Conservation (phyloP, 1,140 invertebrate genomes). For the Mercenaria mercenaria region DNA sequence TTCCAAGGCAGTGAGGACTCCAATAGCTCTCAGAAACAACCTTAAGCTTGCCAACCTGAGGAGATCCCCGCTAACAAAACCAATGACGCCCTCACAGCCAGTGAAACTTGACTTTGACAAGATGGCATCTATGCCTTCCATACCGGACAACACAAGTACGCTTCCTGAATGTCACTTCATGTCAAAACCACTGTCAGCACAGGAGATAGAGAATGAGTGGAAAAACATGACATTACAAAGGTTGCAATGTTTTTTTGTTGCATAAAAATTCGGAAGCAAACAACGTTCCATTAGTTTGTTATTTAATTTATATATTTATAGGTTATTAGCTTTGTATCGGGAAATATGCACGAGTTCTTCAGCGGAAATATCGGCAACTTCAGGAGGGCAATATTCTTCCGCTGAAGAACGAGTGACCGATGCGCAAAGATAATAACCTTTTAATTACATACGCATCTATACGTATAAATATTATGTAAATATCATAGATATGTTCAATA, state of each 20-base stretch:
- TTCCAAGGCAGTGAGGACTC: constrained; percentile 64
- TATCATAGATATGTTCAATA: no score
- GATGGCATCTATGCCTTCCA: constrained; percentile 56
- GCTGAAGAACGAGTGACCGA: no score
- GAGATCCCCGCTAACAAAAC: neutral
- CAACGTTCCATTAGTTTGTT: no score
- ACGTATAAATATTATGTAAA: no score
- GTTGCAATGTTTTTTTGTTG: constrained; percentile 70
- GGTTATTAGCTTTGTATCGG: no score
- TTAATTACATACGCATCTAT: no score
- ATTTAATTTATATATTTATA: no score
- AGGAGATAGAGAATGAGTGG: constrained; percentile 83
- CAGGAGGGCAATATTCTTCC: no score
- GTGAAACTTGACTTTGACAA: constrained; percentile 60
- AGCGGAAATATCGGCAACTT: no score
- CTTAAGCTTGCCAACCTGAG: constrained; percentile 46
- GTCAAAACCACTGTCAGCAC: constrained; percentile 77
- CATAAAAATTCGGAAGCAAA: no score
- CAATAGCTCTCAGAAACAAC: constrained; percentile 64
- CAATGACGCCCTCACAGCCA: neutral
- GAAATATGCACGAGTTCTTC: no score
- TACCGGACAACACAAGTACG: constrained; percentile 44
- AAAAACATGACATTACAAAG: constrained; percentile 81
- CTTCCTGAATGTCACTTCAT: constrained; percentile 83
- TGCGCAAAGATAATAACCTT: no score